Evolutionary conservation across 2,113 vertebrate genomes (phyloP).

Genomic region (Prionailurus viverrinus): DNA sequence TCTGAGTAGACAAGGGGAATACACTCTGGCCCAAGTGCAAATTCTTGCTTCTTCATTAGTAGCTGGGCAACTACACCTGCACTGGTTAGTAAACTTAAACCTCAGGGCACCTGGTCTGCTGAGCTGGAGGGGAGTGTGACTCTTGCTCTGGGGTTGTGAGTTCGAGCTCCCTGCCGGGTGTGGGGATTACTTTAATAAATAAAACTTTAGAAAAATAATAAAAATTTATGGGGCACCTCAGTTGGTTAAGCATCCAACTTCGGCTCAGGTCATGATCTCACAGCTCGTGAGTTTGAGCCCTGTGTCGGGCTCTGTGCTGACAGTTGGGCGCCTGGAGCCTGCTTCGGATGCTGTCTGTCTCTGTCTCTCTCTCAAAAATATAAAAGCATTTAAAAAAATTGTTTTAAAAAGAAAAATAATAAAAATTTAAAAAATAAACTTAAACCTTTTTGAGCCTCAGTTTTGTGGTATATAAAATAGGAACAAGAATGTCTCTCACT

Average conservation of each 20-base stretch:
- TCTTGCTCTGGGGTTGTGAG: not conserved
- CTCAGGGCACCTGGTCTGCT: not conserved
- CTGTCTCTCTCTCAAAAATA: too few species aligned
- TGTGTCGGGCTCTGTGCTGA: not conserved
- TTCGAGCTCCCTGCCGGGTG: rapidly evolving
- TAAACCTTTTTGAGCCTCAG: too few species aligned
- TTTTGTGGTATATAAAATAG: too few species aligned
- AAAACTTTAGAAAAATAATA: not conserved
- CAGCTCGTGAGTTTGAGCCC: not conserved
- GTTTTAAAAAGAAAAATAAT: too few species aligned
- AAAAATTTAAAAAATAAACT: too few species aligned
- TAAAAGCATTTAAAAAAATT: too few species aligned
- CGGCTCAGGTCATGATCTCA: not conserved
- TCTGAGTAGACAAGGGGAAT: not conserved
- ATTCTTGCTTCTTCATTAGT: not conserved
- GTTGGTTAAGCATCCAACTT: not conserved
- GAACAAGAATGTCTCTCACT: too few species aligned
- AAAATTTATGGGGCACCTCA: not conserved
- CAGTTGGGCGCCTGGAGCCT: not conserved
- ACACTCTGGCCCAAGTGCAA: not conserved
- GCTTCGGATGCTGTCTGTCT: not conserved
- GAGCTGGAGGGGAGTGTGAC: not conserved
- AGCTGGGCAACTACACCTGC: not conserved
- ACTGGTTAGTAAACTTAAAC: not conserved
- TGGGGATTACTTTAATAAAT: not conserved